These are phyloP conservation scores for Gavialis gangeticus DNA, from an alignment of 2,113 vertebrate genomes.

Conservation along the genomic window DNA sequence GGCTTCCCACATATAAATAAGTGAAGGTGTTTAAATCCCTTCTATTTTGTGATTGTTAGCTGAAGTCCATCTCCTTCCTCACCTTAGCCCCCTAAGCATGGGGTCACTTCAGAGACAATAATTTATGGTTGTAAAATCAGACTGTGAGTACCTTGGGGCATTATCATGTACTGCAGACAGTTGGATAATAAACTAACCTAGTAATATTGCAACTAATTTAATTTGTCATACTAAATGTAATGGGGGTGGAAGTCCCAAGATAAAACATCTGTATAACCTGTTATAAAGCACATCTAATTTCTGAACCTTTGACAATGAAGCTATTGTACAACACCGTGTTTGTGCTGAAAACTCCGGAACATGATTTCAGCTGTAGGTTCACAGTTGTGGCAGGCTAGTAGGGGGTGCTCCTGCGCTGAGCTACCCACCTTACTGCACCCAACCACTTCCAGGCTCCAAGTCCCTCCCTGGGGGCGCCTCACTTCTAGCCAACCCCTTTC, in stretches of 20 bases:
- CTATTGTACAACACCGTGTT: neutral
- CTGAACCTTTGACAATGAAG: constrained; percentile 25
- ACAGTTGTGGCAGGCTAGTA: too few relatives aligned
- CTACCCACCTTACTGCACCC: too few relatives aligned
- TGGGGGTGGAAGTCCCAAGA: constrained; percentile 61
- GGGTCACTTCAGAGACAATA: neutral
- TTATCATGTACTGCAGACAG: neutral
- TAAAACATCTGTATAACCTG: constrained; percentile 64
- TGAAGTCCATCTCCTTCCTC: neutral
- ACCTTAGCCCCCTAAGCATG: neutral
- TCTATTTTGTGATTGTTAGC: neutral
- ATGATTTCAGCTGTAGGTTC: neutral
- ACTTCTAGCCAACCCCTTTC: too few relatives aligned
- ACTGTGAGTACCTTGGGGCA: constrained; percentile 20
- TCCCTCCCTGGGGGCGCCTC: too few relatives aligned
- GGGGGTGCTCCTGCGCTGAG: too few relatives aligned
- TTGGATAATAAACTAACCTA: constrained; percentile 41
- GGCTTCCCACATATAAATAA: neutral
- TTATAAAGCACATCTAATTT: constrained; percentile 14
- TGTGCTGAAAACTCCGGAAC: neutral
- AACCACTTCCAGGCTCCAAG: too few relatives aligned
- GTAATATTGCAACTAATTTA: constrained; percentile 32
- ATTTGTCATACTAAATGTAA: constrained; percentile 28
- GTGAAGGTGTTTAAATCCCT: rapidly evolving
- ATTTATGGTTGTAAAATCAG: neutral